phyloP scores from a whole-genome alignment of 2,888 invertebrate genomes.

The Drosophila stalkeri region DNA sequence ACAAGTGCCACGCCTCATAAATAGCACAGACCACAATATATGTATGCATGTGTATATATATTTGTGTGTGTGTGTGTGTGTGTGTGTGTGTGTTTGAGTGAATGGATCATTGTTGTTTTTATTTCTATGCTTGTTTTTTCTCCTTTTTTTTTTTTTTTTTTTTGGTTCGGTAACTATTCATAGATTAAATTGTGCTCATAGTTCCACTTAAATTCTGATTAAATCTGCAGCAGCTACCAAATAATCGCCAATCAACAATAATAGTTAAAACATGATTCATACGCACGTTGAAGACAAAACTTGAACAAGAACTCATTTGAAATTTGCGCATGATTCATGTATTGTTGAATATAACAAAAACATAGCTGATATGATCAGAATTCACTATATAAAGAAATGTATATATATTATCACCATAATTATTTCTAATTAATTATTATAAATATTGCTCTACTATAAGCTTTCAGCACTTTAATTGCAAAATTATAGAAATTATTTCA shows the following conservation, averaged over 20 bases:
- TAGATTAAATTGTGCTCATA: not conserved
- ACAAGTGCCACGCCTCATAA: slow-evolving; percentile 50
- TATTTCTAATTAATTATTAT: not conserved
- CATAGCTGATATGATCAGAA: not conserved
- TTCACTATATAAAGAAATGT: not conserved
- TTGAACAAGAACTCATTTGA: not conserved
- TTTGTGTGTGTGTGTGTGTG: not conserved
- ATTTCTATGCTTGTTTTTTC: too few species aligned
- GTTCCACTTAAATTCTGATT: not conserved
- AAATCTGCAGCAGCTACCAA: not conserved
- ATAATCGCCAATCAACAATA: not conserved
- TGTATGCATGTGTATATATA: not conserved
- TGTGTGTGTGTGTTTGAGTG: not conserved
- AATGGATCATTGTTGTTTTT: slow-evolving; percentile 1
- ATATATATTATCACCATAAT: not conserved
- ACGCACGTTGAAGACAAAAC: not conserved
- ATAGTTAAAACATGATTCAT: slow-evolving; percentile 15
- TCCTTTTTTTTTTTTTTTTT: too few species aligned
- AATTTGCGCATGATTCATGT: slow-evolving; percentile 6
- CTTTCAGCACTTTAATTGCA: not conserved
- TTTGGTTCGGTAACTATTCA: not conserved
- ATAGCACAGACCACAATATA: not conserved
- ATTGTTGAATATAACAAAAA: not conserved
- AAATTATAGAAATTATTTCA: not conserved
- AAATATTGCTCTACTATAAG: not conserved